These are phyloP conservation scores for Parthenolecanium corni DNA, from an alignment of 2,888 invertebrate genomes.

Conservation along the genomic window DNA sequence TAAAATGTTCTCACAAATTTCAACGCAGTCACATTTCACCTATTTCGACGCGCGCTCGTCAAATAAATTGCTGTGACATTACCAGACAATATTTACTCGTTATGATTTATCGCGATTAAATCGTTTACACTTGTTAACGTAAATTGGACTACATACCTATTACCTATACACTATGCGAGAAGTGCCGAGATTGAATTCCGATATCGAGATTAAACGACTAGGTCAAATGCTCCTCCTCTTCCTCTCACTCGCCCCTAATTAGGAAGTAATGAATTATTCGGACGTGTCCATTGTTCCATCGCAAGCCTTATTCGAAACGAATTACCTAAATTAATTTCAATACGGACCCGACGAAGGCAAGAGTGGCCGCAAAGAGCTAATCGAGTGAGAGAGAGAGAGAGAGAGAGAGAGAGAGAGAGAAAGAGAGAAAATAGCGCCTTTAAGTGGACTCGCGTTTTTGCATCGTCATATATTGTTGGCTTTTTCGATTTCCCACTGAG, in stretches of 20 bases:
- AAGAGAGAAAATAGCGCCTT: background rate
- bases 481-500: background rate
- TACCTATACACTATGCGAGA: no score
- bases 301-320: background rate
- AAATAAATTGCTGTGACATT: no score
- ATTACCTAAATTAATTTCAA: constrained; percentile 12
- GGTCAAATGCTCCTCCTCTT: constrained; percentile 1
- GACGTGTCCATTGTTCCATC: constrained; percentile 8
- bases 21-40: no score
- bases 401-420: no score
- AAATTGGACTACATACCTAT: no score
- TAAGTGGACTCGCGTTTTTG: constrained; percentile 17
- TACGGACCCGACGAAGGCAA: background rate
- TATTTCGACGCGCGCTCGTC: no score
- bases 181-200: background rate
- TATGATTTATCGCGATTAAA: no score
- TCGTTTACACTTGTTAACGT: no score
- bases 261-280: constrained; percentile 22
- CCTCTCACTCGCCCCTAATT: constrained; percentile 9
- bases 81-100: no score
- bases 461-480: constrained; percentile 7
- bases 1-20: no score
- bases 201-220: background rate
- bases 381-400: background rate
- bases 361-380: no score